phyloP scores from a whole-genome alignment of 1,140 invertebrate genomes.

The Neomicropteryx cornuta region DNA sequence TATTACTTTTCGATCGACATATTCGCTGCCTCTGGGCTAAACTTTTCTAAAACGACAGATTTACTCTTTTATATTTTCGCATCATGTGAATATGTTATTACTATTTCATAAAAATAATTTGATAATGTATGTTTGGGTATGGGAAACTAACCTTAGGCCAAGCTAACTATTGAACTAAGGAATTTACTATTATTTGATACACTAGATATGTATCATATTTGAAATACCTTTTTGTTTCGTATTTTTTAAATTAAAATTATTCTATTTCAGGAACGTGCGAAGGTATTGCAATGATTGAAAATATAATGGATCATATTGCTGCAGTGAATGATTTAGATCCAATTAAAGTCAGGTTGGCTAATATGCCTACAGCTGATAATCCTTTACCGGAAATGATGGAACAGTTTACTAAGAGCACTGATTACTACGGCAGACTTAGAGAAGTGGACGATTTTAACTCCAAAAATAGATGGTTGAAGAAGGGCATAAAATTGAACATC shows the following conservation, averaged over 20 bases:
- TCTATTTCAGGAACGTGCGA: constrained; percentile 41
- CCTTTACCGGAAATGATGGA: constrained; percentile 18
- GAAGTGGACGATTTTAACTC: constrained; percentile 50
- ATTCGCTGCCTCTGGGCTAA: too few relatives aligned
- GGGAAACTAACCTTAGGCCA: too few relatives aligned
- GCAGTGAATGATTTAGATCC: constrained; percentile 48
- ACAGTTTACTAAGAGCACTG: constrained; percentile 13
- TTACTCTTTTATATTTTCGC: too few relatives aligned
- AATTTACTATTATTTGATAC: too few relatives aligned
- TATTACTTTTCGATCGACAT: too few relatives aligned
- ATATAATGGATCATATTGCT: constrained; percentile 68
- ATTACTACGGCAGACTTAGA: constrained; percentile 41
- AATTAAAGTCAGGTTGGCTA: constrained; percentile 44
- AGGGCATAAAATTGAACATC: constrained; percentile 48
- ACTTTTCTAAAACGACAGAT: too few relatives aligned
- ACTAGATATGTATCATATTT: too few relatives aligned
- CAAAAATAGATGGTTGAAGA: constrained; percentile 63
- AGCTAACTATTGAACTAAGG: too few relatives aligned
- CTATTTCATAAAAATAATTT: too few relatives aligned
- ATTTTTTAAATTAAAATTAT: not conserved
- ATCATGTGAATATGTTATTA: too few relatives aligned
- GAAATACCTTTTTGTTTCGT: too few relatives aligned
- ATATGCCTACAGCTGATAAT: constrained; percentile 30
- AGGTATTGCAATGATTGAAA: constrained; percentile 52
- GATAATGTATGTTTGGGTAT: too few relatives aligned